Base-by-base conservation (phyloP, 2,797 vertebrate species). In the Phrynocephalus forsythii region DNA sequence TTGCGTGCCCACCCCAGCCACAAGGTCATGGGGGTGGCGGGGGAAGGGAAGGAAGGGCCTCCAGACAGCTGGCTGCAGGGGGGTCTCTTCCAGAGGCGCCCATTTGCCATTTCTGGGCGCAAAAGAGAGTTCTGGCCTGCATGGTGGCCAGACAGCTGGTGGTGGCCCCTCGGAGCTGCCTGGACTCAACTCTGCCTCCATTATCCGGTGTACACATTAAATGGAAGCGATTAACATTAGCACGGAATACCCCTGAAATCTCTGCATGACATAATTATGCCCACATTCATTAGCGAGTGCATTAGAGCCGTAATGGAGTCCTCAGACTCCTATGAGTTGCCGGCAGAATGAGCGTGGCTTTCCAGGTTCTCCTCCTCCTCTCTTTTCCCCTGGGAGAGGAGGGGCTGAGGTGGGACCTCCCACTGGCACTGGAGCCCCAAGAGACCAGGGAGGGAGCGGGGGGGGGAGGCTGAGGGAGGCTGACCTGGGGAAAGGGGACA, bases 231-330 rank as follows among this genome's bases (percentile, higher is more conserved):
- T 94, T 90, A 92, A 60, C 84, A 92, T 91, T 92, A 91, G 69
- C 28, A 56, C 48, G 63, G 87, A 92, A 86, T 86, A 86, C 63
- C 68, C 88, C 91, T 88, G 93, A 94, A 94, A 91, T 93, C 79
- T 84, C 86, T 92, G 88, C 88, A 86, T 90, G 83, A 79, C 84
- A 56, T 92, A 91, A 95, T 94, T 92, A 89, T 77, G 73, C 78
- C 92, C 87, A 89, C 90, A 89, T 95, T 93, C 91, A 93, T 95
- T 95, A 94, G 80, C 68, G 89, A 87, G 87, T 69, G 79, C 93
- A 94, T 94, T 93, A 93, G 90, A 91, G 90, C 75, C 76, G 50
- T 93, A 93, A 94, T 94, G 93, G 93, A 89, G 83, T 92, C 93
- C 79, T 79, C 75, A 85, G 82, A 66, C 84, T 92, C 85, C 69